Evolutionary conservation across 2,888 invertebrate genomes (phyloP).

Genomic region (Parnassius smintheus): DNA sequence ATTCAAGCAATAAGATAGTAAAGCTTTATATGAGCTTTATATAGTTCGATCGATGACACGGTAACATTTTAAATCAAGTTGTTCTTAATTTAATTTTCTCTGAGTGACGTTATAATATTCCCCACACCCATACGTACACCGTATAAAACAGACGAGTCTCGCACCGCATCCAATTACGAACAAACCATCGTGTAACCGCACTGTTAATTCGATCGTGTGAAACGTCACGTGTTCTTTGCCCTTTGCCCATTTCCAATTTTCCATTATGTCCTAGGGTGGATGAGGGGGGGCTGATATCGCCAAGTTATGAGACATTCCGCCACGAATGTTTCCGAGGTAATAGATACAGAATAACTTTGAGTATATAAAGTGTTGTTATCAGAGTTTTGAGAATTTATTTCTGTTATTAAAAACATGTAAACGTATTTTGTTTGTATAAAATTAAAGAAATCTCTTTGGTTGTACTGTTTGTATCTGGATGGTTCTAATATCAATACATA

Average conservation of each 20-base stretch:
- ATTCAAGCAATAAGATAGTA: too few relatives aligned
- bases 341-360: not conserved
- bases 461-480: too few relatives aligned
- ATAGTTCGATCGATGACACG: too few relatives aligned
- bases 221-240: constrained; percentile 45
- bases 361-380: too few relatives aligned
- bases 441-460: too few relatives aligned
- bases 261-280: constrained; percentile 48
- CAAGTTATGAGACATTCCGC: constrained; percentile 19
- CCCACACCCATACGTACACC: not conserved
- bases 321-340: constrained; percentile 10
- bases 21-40: too few relatives aligned
- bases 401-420: too few relatives aligned
- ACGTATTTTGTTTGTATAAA: too few relatives aligned
- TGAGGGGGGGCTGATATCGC: constrained; percentile 31
- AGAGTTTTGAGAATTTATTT: too few relatives aligned
- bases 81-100: too few relatives aligned
- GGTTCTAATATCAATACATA: too few relatives aligned
- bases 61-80: too few relatives aligned
- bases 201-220: constrained; percentile 57
- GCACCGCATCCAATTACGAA: constrained; percentile 61
- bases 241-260: constrained; percentile 59
- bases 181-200: constrained; percentile 44
- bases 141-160: constrained; percentile 29
- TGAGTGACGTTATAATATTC: not conserved